Conservation (phyloP, 2,888 invertebrate genomes). For the Galeopsomyia nigrocyanea region DNA sequence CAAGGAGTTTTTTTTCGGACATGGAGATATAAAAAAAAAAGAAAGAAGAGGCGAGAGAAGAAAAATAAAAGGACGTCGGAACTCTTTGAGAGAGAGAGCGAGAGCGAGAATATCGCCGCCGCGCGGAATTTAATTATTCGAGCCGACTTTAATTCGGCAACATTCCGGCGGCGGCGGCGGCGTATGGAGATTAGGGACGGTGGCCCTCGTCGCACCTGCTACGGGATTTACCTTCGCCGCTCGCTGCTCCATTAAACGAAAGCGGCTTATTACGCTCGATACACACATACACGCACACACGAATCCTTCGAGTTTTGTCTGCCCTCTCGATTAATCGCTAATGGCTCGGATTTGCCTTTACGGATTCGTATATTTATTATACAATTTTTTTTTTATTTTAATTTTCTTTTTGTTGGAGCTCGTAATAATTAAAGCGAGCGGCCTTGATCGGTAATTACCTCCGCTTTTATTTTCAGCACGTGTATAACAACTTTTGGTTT, state of each 20-base stretch:
- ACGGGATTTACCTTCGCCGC: neutral
- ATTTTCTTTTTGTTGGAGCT: slow-evolving; percentile 9
- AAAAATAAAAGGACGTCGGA: slow-evolving; percentile 25
- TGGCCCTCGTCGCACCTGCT: slow-evolving; percentile 42
- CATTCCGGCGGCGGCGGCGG: slow-evolving; percentile 40
- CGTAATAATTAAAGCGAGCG: slow-evolving; percentile 33
- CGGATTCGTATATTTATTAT: neutral
- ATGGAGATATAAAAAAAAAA: neutral
- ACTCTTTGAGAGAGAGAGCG: slow-evolving; percentile 35
- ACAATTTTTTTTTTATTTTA: neutral
- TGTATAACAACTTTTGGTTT: neutral
- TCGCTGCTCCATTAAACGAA: slow-evolving; percentile 40
- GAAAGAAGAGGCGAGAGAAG: neutral
- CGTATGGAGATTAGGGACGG: slow-evolving; percentile 47
- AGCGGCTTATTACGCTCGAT: slow-evolving; percentile 45
- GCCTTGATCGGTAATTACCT: slow-evolving; percentile 37
- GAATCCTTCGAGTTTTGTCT: slow-evolving; percentile 10
- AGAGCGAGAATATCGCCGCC: slow-evolving; percentile 16
- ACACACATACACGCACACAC: neutral
- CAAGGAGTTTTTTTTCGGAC: neutral
- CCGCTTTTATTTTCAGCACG: slow-evolving; percentile 16
- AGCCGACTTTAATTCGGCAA: slow-evolving; percentile 46
- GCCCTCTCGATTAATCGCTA: slow-evolving; percentile 41
- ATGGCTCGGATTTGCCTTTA: slow-evolving; percentile 36
- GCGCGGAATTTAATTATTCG: slow-evolving; percentile 48